A percentile compares a stretch with the other conserved stretches of the same genome.
These are phyloP conservation scores for Xiphophorus birchmanni DNA, from an alignment of 2,797 vertebrate species.

Conservation along the genomic window DNA sequence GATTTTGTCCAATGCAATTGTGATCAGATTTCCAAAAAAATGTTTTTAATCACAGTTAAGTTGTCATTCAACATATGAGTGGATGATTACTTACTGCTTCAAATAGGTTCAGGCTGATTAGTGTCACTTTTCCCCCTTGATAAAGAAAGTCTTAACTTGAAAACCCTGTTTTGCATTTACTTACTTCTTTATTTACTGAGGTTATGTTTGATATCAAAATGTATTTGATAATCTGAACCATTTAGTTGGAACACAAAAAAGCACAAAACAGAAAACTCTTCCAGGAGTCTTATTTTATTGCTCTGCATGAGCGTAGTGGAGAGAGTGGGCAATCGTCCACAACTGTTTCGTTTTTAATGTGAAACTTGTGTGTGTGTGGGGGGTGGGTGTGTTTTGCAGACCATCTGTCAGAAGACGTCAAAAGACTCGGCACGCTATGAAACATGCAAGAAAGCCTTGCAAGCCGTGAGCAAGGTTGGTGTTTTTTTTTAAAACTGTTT, in stretches of 20 bases:
- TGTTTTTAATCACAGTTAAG: not conserved
- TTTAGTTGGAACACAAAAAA: not conserved
- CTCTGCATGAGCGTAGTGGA: not conserved
- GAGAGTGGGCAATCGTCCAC: conserved; percentile 4
- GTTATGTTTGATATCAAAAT: not conserved
- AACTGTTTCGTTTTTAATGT: not conserved
- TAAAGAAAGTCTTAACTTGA: not conserved
- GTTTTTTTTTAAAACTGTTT: not conserved
- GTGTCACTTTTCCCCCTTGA: not conserved
- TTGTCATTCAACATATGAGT: not conserved
- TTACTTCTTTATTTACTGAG: not conserved
- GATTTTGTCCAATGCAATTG: not conserved
- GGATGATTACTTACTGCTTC: not conserved
- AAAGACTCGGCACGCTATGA: conserved; percentile 89
- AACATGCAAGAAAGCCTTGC: conserved; percentile 88
- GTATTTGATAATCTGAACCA: not conserved
- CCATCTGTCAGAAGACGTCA: conserved; percentile 96
- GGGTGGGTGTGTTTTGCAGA: conserved; percentile 79
- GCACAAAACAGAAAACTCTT: not conserved
- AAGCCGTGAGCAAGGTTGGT: conserved; percentile 93
- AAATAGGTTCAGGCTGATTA: not conserved
- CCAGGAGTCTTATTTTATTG: not conserved
- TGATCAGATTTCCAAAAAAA: not conserved
- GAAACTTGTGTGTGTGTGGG: conserved; percentile 9
- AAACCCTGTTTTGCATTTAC: not conserved